These are phyloP conservation scores for Strongylocentrotus purpuratus DNA, from an alignment of 35 echinoderm and acorn worm species.

Conservation along the genomic window DNA sequence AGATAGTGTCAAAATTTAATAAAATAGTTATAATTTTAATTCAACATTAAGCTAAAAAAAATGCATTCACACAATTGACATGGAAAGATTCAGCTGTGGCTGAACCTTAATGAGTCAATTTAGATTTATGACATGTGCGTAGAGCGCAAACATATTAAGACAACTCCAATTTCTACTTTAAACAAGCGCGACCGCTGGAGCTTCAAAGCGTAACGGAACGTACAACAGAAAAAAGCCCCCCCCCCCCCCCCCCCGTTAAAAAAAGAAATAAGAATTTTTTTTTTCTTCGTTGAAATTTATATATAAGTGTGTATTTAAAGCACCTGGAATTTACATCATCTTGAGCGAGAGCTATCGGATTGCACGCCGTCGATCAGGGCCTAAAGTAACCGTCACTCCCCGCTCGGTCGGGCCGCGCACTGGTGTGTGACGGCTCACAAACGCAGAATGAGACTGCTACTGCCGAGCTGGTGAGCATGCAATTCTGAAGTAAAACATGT, in stretches of 20 bases:
- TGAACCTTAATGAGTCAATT: conserved; percentile 21
- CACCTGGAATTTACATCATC: conserved; percentile 37
- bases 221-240: background rate
- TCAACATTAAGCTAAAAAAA: background rate
- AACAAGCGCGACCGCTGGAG: background rate
- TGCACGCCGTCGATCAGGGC: conserved; percentile 25
- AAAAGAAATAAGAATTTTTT: background rate
- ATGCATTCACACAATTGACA: background rate
- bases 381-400: background rate
- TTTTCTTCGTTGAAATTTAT: background rate
- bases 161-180: conserved; percentile 31
- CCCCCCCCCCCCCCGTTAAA: background rate
- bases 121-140: conserved; percentile 36
- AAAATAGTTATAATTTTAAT: too few relatives aligned
- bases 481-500: background rate
- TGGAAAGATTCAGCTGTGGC: background rate
- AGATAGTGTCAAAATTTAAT: too few relatives aligned
- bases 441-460: background rate
- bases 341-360: conserved; percentile 37
- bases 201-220: background rate
- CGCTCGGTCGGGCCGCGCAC: background rate
- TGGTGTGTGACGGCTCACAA: conserved; percentile 15
- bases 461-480: background rate
- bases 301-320: conserved; percentile 1
- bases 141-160: conserved; percentile 40